phyloP scores from a whole-genome alignment of 2,113 vertebrate species.

The Lichenostomus cassidix region DNA sequence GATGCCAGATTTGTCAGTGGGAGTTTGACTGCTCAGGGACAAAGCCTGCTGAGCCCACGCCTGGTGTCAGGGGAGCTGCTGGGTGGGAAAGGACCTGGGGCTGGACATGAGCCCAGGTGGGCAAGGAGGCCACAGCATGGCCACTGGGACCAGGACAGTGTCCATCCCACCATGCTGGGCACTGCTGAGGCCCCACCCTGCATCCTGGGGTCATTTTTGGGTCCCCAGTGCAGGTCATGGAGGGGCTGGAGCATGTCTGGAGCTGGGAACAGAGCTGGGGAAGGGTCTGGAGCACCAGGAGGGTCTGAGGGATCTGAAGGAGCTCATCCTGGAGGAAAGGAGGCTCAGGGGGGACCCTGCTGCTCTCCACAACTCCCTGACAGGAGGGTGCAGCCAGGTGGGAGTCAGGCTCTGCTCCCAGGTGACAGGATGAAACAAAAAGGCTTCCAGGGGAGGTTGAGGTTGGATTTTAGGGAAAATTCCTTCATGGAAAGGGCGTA shows the following conservation, averaged over 20 bases:
- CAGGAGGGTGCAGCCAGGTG: neutral
- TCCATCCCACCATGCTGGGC: neutral
- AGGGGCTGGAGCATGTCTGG: neutral
- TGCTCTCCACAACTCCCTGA: rapidly evolving
- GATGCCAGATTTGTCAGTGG: neutral
- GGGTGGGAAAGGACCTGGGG: neutral
- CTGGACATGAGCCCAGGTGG: neutral
- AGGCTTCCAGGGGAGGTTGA: neutral
- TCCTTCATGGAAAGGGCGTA: neutral
- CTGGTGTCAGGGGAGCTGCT: neutral
- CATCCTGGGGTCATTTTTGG: neutral
- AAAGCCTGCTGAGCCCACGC: neutral
- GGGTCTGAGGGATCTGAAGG: neutral
- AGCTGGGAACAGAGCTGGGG: neutral
- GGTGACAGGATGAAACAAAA: neutral
- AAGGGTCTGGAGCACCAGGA: neutral
- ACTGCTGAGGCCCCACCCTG: neutral
- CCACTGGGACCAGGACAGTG: neutral
- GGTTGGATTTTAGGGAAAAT: neutral
- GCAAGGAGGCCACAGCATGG: neutral
- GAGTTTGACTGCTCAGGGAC: neutral
- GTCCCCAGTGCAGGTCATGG: neutral
- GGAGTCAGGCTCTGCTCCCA: neutral
- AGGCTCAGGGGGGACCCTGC: neutral
- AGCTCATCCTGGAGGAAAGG: neutral